Percentiles rank a stretch among this genome's conserved stretches.
Evolutionary conservation across 2,113 vertebrate genomes (phyloP).

Genomic region (rat (Rattus norvegicus)): DNA sequence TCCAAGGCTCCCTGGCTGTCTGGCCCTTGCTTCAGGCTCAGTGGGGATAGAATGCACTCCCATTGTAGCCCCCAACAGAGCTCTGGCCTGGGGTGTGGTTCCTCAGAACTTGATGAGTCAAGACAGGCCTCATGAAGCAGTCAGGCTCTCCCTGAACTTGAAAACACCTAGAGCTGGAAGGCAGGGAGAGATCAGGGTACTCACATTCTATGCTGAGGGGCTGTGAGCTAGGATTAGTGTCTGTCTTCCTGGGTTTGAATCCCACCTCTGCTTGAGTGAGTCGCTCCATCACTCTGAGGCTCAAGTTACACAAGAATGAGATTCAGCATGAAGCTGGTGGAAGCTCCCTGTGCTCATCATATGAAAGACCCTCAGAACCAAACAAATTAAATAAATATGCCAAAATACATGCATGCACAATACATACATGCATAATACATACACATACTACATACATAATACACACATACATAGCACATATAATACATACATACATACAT

Average conservation of each 20-base stretch:
- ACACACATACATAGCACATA: neutral
- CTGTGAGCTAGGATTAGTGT: neutral
- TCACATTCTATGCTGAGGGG: too few species aligned
- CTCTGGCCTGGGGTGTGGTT: neutral
- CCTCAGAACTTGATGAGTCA: neutral
- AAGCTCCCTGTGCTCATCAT: neutral
- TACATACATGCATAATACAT: too few species aligned
- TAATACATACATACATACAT: too few species aligned
- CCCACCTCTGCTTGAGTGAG: neutral
- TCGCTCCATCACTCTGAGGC: neutral
- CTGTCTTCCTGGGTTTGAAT: neutral
- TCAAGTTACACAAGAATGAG: neutral
- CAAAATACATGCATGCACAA: too few species aligned
- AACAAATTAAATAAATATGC: neutral
- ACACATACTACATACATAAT: neutral
- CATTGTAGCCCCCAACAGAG: accelerated
- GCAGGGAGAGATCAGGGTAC: neutral
- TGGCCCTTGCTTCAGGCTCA: neutral
- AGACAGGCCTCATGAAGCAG: neutral
- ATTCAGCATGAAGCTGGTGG: neutral
- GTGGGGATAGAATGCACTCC: neutral
- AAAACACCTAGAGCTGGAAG: neutral
- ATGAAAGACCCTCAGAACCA: neutral
- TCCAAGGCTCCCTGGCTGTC: neutral
- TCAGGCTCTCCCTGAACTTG: too few species aligned